Evolutionary conservation across 1,140 invertebrate genomes (phyloP), one percentile per base, ranked within the genome.

Genomic region (Orchestia grillus): DNA sequence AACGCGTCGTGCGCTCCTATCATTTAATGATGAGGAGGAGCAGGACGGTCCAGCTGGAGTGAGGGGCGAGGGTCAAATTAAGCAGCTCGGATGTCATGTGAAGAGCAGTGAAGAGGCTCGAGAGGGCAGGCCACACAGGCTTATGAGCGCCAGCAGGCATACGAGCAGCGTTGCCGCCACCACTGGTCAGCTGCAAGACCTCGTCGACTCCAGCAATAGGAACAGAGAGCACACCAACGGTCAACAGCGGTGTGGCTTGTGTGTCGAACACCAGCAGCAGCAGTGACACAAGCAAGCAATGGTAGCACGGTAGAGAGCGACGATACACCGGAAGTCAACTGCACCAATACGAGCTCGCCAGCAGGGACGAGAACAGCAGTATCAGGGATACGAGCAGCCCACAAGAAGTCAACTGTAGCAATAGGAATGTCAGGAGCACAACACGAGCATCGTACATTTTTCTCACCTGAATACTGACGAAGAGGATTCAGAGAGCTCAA

Each of bases 51-150:
- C 88, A 36, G 88, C 88, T 23, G 62, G 62, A 77, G 88, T 44
- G 44, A 44, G 44, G 40, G 43, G 44, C 43, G 92, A 94, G 92
- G 44, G 92, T 45, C 36, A 94, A 94, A 94, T 94, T 94, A 94
- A 94, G 92, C 92, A 94, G 92, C 92, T 94, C 92, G 44, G 92
- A 47, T 44, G 92, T 94, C 92, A 94, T 44, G 92, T 94, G 92
- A 94, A 94, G 92, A 94, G 92, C 92, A 23, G 92, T 94, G 43
- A 36, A 94, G 92, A 47, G 92, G 44, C 62, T 94, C 92, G 40
- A n/a, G 92, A 94, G 92, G 23, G 44, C 41, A 40, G 41, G 92
- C 8, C 92, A 94, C 92, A 94, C 92, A 94, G 44, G 92, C 92
- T 94, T 94, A 94, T 94, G 92, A 94, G 92, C 43, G 88, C 88